Conservation (phyloP, 2,888 invertebrate genomes). For the Carterocephalus palaemon region DNA sequence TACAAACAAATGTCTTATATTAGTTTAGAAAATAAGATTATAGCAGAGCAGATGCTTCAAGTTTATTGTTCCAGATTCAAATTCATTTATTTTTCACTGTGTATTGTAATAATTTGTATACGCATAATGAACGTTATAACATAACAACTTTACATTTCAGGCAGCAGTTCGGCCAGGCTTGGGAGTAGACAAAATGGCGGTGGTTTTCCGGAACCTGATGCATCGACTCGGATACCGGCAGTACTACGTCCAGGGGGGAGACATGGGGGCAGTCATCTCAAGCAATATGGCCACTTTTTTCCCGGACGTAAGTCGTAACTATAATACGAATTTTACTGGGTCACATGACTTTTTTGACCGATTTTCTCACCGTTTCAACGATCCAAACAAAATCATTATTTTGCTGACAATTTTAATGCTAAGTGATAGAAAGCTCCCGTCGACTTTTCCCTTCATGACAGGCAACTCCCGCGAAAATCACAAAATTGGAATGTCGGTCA, state of each 20-base stretch:
- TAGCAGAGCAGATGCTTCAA: too few species aligned
- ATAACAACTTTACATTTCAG: constrained; percentile 46
- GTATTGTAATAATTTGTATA: too few species aligned
- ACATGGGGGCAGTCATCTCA: constrained; percentile 82
- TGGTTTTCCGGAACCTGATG: constrained; percentile 84
- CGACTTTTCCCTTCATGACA: not conserved
- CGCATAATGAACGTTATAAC: too few species aligned
- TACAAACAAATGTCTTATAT: not conserved
- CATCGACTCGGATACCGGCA: constrained; percentile 78
- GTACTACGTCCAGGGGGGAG: constrained; percentile 87
- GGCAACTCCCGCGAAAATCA: not conserved
- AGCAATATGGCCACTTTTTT: constrained; percentile 80
- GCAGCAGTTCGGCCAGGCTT: constrained; percentile 77
- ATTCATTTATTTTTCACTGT: too few species aligned
- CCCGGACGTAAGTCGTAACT: constrained; percentile 61
- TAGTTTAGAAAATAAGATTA: too few species aligned
- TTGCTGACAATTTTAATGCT: not conserved
- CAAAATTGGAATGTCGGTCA: not conserved
- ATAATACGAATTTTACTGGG: too few species aligned
- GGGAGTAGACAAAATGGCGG: constrained; percentile 76
- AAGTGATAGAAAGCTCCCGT: not conserved
- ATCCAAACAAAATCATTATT: not conserved
- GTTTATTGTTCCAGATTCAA: too few species aligned
- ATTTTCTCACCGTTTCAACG: not conserved
- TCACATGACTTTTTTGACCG: too few species aligned